Evolutionary conservation across 2,888 invertebrate genomes (phyloP).

Genomic region (Yponomeuta cagnagella): DNA sequence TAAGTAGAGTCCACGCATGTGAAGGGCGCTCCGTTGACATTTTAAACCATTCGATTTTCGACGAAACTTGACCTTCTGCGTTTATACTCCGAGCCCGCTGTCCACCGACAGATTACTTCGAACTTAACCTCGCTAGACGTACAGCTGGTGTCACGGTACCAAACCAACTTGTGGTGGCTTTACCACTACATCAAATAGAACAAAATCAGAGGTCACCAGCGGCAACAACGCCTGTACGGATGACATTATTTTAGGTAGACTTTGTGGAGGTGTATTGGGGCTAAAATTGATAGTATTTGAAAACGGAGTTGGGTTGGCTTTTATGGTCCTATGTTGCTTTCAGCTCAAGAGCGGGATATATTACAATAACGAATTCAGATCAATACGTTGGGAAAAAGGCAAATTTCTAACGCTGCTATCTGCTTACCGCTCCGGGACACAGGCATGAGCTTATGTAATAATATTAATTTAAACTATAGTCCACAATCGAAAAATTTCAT

Average conservation of each 20-base stretch:
- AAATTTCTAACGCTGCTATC: no score
- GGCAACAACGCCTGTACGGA: neutral
- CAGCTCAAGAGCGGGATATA: no score
- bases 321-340: neutral
- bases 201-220: neutral
- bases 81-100: neutral
- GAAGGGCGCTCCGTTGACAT: no score
- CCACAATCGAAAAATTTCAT: no score
- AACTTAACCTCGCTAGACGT: constrained; percentile 23
- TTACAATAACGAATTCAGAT: no score
- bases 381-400: no score
- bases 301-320: neutral
- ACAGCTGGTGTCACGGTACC: neutral
- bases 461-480: no score
- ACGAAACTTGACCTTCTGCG: neutral
- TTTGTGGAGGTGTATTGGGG: neutral
- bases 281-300: neutral
- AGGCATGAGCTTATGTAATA: no score
- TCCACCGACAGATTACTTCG: constrained; percentile 27
- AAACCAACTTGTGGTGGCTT: neutral
- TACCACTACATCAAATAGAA: neutral
- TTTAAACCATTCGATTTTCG: no score
- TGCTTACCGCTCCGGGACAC: no score
- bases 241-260: neutral
- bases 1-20: no score